phyloP scores from a whole-genome alignment of 30 jellyfish, hydroid and myxozoan genomes.

The Turritopsis rubra region DNA sequence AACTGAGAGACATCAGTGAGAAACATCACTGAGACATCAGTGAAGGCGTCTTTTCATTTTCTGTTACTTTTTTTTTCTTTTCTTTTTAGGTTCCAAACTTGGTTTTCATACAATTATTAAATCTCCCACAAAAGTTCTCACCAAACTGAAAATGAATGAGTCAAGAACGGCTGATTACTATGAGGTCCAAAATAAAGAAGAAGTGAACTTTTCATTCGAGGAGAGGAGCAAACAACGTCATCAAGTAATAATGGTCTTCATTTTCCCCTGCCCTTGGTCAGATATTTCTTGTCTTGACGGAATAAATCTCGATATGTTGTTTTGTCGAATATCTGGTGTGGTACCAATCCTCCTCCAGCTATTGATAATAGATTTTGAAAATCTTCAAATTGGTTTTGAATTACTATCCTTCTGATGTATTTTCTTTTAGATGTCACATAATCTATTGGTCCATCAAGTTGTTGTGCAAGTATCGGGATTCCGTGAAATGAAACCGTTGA shows the following conservation, averaged over 20 bases:
- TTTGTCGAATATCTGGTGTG: too few relatives aligned
- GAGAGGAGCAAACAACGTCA: slow-evolving; percentile 83
- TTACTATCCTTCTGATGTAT: background rate
- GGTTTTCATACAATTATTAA: slow-evolving; percentile 72
- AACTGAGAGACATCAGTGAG: too few relatives aligned
- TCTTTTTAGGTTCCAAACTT: slow-evolving; percentile 53
- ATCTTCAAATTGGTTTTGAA: background rate
- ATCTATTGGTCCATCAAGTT: slow-evolving; percentile 76
- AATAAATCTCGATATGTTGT: too few relatives aligned
- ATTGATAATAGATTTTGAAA: background rate
- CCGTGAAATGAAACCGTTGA: slow-evolving; percentile 72
- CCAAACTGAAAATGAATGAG: background rate
- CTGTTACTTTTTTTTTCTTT: background rate
- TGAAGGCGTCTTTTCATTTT: background rate
- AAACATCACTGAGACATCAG: too few relatives aligned
- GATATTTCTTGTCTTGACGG: too few relatives aligned
- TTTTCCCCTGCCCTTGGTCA: too few relatives aligned
- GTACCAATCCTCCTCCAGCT: too few relatives aligned
- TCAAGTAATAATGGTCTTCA: slow-evolving; percentile 41
- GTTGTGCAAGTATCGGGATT: slow-evolving; percentile 75
- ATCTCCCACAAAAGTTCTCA: slow-evolving; percentile 63
- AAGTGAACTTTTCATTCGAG: slow-evolving; percentile 77
- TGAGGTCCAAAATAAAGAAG: slow-evolving; percentile 58
- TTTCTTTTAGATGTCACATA: slow-evolving; percentile 66
- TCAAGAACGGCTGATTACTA: background rate